These are phyloP conservation scores for Brachystomella parvula DNA, from an alignment of 1,140 invertebrate genomes.

Conservation along the genomic window DNA sequence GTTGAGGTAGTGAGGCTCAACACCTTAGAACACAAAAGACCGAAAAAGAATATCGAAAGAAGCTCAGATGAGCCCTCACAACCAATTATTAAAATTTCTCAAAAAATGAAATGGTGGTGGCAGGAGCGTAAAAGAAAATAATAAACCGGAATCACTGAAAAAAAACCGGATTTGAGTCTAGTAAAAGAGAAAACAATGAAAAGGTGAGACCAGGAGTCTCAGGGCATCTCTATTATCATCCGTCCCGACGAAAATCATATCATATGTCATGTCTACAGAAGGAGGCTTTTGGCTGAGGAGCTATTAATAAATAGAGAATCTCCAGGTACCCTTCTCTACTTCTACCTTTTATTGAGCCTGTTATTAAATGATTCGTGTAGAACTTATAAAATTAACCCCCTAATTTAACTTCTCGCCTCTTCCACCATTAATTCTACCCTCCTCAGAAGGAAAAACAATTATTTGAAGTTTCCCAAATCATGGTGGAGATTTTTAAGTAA, in stretches of 20 bases:
- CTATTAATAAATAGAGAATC: neutral
- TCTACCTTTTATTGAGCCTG: neutral
- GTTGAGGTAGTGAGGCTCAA: neutral
- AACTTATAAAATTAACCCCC: neutral
- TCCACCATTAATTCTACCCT: neutral
- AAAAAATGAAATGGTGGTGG: neutral
- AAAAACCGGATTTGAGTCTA: neutral
- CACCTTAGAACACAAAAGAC: neutral
- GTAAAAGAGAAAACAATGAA: neutral
- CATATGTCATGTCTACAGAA: constrained; percentile 1
- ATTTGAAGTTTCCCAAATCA: neutral
- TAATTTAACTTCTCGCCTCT: neutral
- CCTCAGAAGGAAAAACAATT: neutral
- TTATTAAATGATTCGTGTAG: neutral
- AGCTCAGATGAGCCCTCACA: no score
- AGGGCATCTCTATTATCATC: neutral
- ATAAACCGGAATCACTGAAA: neutral
- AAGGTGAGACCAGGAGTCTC: neutral
- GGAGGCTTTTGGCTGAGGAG: no score
- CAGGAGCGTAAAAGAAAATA: neutral
- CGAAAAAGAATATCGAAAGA: no score
- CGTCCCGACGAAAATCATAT: neutral
- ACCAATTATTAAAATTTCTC: no score
- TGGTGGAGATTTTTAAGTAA: neutral
- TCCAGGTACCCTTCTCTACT: neutral